Conservation (phyloP, 2,888 invertebrate genomes). For the Slavum lentiscoides region DNA sequence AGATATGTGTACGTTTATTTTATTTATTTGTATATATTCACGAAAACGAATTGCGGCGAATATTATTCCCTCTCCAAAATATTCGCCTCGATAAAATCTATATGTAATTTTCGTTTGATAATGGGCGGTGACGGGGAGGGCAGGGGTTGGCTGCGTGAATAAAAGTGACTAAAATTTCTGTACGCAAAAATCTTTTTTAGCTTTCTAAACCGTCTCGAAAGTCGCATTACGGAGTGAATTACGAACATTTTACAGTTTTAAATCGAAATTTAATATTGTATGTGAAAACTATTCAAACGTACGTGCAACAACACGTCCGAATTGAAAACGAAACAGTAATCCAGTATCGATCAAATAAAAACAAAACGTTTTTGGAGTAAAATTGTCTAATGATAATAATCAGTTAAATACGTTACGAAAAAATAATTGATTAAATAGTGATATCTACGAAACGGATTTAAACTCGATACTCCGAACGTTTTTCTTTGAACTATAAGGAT, state of each 20-base stretch:
- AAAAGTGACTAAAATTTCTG: too few species aligned
- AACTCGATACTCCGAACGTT: neutral
- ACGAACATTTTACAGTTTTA: too few species aligned
- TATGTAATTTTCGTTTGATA: neutral
- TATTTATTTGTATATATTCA: conserved; percentile 5
- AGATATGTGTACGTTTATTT: too few species aligned
- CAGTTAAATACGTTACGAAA: neutral
- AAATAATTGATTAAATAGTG: neutral
- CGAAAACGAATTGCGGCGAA: conserved; percentile 13
- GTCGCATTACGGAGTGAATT: too few species aligned
- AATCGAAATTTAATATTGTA: too few species aligned
- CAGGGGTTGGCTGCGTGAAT: too few species aligned
- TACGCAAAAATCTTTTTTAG: too few species aligned
- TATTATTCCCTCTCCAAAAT: neutral
- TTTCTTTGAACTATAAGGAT: neutral
- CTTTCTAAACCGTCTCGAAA: too few species aligned
- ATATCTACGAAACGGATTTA: neutral
- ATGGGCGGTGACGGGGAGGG: too few species aligned
- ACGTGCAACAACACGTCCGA: too few species aligned
- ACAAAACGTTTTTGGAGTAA: neutral
- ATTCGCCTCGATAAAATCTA: neutral
- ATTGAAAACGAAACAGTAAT: neutral
- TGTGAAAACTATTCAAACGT: too few species aligned
- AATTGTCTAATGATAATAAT: neutral
- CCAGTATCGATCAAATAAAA: neutral